Conservation (phyloP, 1,140 invertebrate species). For the Apis cerana region DNA sequence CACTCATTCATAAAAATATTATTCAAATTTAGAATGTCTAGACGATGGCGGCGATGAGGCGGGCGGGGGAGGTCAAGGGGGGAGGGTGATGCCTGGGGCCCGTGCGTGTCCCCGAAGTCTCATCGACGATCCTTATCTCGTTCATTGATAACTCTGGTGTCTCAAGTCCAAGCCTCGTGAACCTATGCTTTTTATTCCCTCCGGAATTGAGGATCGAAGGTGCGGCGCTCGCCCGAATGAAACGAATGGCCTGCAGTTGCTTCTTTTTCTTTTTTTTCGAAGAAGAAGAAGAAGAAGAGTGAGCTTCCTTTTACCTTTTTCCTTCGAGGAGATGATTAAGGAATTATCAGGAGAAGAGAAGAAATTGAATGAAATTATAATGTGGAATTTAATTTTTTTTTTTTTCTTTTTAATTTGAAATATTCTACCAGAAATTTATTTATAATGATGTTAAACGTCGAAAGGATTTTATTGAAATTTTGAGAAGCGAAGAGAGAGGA, state of each 20-base stretch:
- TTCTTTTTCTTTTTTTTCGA: background rate
- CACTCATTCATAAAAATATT: constrained; percentile 81
- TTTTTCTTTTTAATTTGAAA: background rate
- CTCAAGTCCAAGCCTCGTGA: constrained; percentile 27
- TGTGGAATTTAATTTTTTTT: background rate
- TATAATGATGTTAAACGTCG: background rate
- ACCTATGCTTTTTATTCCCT: constrained; percentile 32
- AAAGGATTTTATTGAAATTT: background rate
- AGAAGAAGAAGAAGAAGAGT: background rate
- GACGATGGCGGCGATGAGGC: constrained; percentile 62
- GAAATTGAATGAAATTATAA: background rate
- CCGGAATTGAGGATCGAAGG: constrained; percentile 7
- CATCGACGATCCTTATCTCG: constrained; percentile 65
- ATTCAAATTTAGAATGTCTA: constrained; percentile 81
- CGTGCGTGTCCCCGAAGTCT: constrained; percentile 34
- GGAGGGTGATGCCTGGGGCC: background rate
- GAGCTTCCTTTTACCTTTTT: background rate
- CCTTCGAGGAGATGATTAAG: background rate
- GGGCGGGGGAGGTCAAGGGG: constrained; percentile 21
- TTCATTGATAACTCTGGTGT: constrained; percentile 62
- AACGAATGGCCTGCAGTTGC: background rate
- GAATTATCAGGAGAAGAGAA: background rate
- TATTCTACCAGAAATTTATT: background rate
- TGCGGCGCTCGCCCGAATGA: constrained; percentile 12
- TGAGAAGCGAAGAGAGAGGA: background rate